phyloP scores from a whole-genome alignment of 2,113 vertebrate species.

The Poeciliopsis retropinna region DNA sequence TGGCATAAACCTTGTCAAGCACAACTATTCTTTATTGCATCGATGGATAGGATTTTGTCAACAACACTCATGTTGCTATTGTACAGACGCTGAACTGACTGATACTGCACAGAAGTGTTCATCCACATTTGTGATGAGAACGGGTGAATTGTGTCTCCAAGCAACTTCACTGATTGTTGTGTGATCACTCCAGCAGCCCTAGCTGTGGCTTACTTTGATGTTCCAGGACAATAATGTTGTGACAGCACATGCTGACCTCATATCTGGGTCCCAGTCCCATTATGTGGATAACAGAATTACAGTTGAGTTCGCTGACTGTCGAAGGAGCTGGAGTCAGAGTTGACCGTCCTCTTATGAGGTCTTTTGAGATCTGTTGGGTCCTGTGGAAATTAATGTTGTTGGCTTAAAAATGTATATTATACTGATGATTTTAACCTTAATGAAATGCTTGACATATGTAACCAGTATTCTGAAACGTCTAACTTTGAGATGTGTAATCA shows the following conservation, averaged over 20 bases:
- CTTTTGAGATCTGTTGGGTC: too few species aligned
- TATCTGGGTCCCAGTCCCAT: conserved; percentile 52
- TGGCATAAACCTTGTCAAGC: neutral
- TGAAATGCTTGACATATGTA: too few species aligned
- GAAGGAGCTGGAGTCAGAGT: too few species aligned
- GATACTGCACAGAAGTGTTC: conserved; percentile 22
- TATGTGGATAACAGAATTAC: conserved; percentile 46
- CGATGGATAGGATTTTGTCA: neutral
- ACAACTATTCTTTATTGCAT: neutral
- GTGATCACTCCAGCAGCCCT: conserved; percentile 44
- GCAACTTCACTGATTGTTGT: conserved; percentile 53
- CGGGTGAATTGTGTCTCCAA: conserved; percentile 47
- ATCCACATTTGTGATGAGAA: conserved; percentile 47
- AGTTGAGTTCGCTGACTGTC: conserved; percentile 49
- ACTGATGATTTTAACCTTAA: too few species aligned
- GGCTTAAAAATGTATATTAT: too few species aligned
- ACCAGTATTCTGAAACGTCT: too few species aligned
- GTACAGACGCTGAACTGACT: conserved; percentile 3
- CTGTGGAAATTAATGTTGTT: too few species aligned
- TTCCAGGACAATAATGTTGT: conserved; percentile 59
- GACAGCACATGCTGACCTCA: conserved; percentile 69
- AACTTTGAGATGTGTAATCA: too few species aligned
- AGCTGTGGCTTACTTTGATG: conserved; percentile 59
- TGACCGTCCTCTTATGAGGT: too few species aligned
- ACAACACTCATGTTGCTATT: neutral